Conservation (phyloP, 2,888 invertebrate species). For the Beris morrisii region DNA sequence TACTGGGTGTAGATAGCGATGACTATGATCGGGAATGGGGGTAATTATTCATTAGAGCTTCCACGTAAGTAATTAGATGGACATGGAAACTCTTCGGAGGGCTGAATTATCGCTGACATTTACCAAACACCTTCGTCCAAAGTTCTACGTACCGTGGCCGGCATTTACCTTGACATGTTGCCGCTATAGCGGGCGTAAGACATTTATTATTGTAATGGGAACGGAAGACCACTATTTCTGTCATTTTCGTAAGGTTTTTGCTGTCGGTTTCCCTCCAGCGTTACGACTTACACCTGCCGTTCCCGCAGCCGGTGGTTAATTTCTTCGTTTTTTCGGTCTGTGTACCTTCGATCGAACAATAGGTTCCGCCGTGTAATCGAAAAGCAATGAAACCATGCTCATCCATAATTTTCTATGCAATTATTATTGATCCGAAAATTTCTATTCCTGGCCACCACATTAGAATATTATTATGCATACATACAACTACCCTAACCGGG, state of each 20-base stretch:
- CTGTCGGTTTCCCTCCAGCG: too few species aligned
- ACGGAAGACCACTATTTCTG: too few species aligned
- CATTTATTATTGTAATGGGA: too few species aligned
- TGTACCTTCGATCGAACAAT: too few species aligned
- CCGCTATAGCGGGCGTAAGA: neutral
- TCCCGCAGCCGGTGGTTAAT: too few species aligned
- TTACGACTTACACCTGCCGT: too few species aligned
- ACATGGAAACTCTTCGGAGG: conserved; percentile 22
- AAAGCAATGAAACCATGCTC: neutral
- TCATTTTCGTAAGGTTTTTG: too few species aligned
- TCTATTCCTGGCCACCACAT: conserved; percentile 35
- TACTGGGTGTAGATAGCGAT: conserved; percentile 7
- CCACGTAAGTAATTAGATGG: conserved; percentile 35
- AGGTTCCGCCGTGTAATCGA: too few species aligned
- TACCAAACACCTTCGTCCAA: conserved; percentile 21
- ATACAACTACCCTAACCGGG: neutral
- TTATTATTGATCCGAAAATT: conserved; percentile 39
- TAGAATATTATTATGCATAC: conserved; percentile 40
- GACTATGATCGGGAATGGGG: conserved; percentile 11
- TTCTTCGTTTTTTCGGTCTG: too few species aligned
- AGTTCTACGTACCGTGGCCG: neutral
- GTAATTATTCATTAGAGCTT: conserved; percentile 35
- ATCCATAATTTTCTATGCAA: conserved; percentile 32
- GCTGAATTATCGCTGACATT: conserved; percentile 31
- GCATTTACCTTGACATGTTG: conserved; percentile 6